Evolutionary conservation across 1,140 invertebrate species (phyloP).

Genomic region (Cherax quadricarinatus): DNA sequence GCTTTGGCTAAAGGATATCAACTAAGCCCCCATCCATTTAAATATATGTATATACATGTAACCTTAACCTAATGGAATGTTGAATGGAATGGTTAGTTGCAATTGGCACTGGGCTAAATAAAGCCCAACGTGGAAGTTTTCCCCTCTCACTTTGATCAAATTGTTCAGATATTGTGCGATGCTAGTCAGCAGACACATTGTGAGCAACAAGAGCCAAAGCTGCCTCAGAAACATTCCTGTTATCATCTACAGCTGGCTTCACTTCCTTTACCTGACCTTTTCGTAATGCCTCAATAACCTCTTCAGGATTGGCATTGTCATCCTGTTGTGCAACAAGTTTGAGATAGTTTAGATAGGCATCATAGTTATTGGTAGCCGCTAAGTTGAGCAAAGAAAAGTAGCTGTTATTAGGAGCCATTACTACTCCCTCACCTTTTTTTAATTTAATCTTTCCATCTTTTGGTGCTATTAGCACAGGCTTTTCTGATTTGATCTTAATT

Average conservation of each 20-base stretch:
- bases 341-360: constrained; percentile 63
- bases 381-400: constrained; percentile 63
- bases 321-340: constrained; percentile 45
- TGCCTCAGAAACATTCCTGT: constrained; percentile 62
- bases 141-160: background rate
- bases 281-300: constrained; percentile 40
- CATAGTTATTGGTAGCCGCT: constrained; percentile 66
- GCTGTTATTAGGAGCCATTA: constrained; percentile 41
- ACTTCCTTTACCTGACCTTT: constrained; percentile 51
- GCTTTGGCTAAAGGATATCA: constrained; percentile 51
- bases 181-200: constrained; percentile 42
- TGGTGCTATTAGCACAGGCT: constrained; percentile 40
- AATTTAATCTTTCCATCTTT: constrained; percentile 49
- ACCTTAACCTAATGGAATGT: constrained; percentile 64
- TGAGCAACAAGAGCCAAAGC: constrained; percentile 59
- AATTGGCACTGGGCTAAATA: constrained; percentile 48
- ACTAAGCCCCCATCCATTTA: constrained; percentile 44
- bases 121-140: constrained; percentile 15
- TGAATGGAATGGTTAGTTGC: constrained; percentile 66
- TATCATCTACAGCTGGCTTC: constrained; percentile 62
- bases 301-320: constrained; percentile 43
- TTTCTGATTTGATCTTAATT: constrained; percentile 52
- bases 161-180: background rate
- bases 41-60: constrained; percentile 42
- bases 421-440: constrained; percentile 50